Evolutionary conservation across 2,888 invertebrate species (phyloP), one percentile per base, ranked within the genome.

Genomic region (Drosophila neotestacea): DNA sequence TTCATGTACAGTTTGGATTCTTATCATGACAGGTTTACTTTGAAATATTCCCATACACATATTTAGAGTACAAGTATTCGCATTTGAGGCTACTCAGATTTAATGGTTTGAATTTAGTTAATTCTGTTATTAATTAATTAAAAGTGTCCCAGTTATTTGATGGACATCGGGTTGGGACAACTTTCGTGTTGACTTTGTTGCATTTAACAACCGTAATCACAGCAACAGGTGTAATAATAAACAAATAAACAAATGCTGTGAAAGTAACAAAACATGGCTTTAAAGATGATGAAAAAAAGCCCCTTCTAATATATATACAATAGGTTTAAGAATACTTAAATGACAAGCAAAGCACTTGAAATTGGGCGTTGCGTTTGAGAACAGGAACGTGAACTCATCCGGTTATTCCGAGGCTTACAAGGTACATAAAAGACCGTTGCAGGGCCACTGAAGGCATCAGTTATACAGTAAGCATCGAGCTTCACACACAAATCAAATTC

Each of bases 371-470:
- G 42, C 30, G 50, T 27, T n/a, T 22, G 38, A 50, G 64, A 64
- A 64, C 58, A 58, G 64, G 64, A 64, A 64, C 50, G 30, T 16
- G 9, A 44, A 30, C 6, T 48, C 28, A 51, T 58, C 58, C 58
- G 64, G 64, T 64, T 64, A 58, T 64, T 59, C 16, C 5, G 62
- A 47, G 50, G 32, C 48, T 30, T 48, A 2, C 38, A 16, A 9
- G 27, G 6, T 46, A 10, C 50, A 75, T 75, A 75, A 61, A 75
- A 78, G 63, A 48, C 78, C 39, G 16, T 22, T 11, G 38, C 16
- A 55, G 48, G 38, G n/a, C 4, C 28, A 52, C 4, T 7, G 27
- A 28, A 38, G 39, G 28, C 62, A 75, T 73, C 74, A 75, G 78
- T 77, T 59, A 36, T 11, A 42, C 34, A 39, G 38, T 7, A 28